Percentiles rank a stretch among this genome's conserved stretches.
Evolutionary conservation across 2,888 invertebrate genomes (phyloP).

Genomic region (Drosophila borealis): DNA sequence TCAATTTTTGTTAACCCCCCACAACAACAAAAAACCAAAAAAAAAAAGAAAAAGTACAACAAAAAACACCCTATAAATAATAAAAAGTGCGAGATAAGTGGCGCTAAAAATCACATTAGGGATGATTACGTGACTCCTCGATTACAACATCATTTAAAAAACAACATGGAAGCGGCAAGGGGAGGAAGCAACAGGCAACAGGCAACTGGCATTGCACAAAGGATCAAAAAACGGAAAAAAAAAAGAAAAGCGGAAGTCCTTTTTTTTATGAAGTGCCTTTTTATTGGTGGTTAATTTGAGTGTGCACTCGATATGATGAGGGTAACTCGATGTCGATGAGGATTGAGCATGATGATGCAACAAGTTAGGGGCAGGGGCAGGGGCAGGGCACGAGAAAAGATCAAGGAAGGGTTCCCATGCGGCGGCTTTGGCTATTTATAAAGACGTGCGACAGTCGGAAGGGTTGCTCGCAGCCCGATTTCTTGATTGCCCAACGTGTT

Average conservation of each 20-base stretch:
- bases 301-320: conserved; percentile 71
- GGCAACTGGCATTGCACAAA: conserved; percentile 58
- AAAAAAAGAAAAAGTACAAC: conserved; percentile 43
- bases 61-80: conserved; percentile 47
- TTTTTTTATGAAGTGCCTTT: conserved; percentile 79
- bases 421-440: conserved; percentile 49
- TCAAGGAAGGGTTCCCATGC: conserved; percentile 53
- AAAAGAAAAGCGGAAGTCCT: conserved; percentile 76
- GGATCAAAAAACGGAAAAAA: conserved; percentile 1
- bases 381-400: conserved; percentile 25
- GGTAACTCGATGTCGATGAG: conserved; percentile 53
- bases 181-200: conserved; percentile 8
- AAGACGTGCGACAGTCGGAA: conserved; percentile 39
- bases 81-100: conserved; percentile 70
- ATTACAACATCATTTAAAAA: conserved; percentile 78
- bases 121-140: conserved; percentile 71
- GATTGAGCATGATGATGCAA: conserved; percentile 59
- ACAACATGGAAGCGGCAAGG: conserved; percentile 42
- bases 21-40: conserved; percentile 56
- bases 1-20: conserved; percentile 49
- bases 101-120: conserved; percentile 80
- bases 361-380: conserved; percentile 39
- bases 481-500: conserved; percentile 69
- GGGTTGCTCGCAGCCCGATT: conserved; percentile 30
- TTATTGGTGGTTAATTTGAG: conserved; percentile 82